Evolutionary conservation across 2,888 invertebrate genomes (phyloP).

Genomic region (Drosophila engyochracea): DNA sequence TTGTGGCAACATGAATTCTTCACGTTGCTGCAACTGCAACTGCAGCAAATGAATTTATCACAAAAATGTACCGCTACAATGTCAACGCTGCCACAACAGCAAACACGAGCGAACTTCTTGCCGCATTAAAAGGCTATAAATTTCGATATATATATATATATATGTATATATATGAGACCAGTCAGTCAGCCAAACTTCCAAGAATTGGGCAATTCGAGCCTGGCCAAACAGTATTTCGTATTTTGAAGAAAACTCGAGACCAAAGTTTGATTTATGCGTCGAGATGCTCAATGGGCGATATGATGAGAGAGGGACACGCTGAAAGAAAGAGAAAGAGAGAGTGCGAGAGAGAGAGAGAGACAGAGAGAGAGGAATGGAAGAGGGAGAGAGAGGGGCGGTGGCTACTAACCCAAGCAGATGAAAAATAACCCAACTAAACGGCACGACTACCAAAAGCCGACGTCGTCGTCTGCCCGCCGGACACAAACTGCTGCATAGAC

Average conservation of each 20-base stretch:
- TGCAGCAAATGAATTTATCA: conserved; percentile 75
- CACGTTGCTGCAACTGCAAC: conserved; percentile 42
- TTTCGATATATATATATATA: conserved; percentile 32
- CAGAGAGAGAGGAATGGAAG: background rate
- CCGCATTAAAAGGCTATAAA: conserved; percentile 73
- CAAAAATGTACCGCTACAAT: conserved; percentile 68
- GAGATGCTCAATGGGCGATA: conserved; percentile 75
- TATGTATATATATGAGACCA: conserved; percentile 4
- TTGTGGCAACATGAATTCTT: conserved; percentile 11
- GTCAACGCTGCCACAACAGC: conserved; percentile 63
- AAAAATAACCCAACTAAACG: conserved; percentile 58
- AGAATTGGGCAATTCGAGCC: conserved; percentile 74
- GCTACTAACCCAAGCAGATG: conserved; percentile 20
- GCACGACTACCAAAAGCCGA: conserved; percentile 72
- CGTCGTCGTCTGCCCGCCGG: conserved; percentile 44
- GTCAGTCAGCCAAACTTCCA: conserved; percentile 54
- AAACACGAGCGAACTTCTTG: conserved; percentile 37
- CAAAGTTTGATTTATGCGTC: conserved; percentile 80
- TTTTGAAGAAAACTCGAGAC: conserved; percentile 65
- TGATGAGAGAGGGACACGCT: conserved; percentile 22
- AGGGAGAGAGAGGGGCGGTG: background rate
- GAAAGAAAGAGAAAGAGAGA: background rate
- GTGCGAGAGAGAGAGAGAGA: background rate
- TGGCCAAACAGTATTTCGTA: conserved; percentile 40
- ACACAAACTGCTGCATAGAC: conserved; percentile 58